Conservation (phyloP, 2,113 vertebrate genomes). For the Urocynchramus pylzowi region DNA sequence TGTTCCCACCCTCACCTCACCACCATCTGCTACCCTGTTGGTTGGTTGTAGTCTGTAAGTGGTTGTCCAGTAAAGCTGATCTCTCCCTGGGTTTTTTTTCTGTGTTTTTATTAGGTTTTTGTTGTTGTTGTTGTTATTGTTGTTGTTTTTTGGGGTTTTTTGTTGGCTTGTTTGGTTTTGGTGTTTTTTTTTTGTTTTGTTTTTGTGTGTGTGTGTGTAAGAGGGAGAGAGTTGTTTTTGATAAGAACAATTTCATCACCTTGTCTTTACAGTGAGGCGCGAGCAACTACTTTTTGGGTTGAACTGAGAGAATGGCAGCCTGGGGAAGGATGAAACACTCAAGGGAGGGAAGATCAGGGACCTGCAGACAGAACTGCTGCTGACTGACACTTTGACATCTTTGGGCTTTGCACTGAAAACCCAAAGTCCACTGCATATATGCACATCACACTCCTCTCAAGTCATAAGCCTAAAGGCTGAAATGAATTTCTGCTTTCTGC, state of each 20-base stretch:
- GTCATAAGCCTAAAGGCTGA: background rate
- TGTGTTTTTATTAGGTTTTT: background rate
- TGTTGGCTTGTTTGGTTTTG: too few relatives aligned
- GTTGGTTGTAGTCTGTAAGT: background rate
- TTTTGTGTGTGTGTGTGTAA: fast-evolving
- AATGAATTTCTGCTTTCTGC: background rate
- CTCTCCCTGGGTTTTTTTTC: fast-evolving
- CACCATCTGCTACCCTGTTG: background rate
- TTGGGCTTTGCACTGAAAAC: background rate
- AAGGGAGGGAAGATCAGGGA: background rate
- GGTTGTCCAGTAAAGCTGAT: background rate
- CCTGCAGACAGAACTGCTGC: background rate
- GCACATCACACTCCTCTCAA: background rate
- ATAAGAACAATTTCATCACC: background rate
- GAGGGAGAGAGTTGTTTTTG: background rate
- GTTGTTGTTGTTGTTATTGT: too few relatives aligned
- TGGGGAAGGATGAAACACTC: background rate
- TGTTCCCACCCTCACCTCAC: background rate
- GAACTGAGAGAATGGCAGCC: background rate
- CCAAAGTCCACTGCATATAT: fast-evolving
- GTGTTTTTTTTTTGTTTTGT: background rate
- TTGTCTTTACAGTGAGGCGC: background rate
- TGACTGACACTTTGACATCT: background rate
- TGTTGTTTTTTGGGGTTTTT: too few relatives aligned
- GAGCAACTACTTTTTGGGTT: background rate